phyloP scores from a whole-genome alignment of 2,888 invertebrate species.

The Pterostichus niger region DNA sequence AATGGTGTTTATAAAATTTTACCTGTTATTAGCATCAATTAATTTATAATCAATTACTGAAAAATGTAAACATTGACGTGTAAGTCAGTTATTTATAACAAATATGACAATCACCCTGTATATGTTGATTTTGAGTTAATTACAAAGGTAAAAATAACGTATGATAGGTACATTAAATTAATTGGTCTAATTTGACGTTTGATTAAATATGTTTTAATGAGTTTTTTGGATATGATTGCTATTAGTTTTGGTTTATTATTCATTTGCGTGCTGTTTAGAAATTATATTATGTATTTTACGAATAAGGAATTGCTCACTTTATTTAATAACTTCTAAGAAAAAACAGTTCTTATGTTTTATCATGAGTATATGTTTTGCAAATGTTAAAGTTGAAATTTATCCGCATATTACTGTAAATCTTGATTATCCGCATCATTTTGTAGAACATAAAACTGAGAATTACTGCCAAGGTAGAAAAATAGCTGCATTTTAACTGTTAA shows the following conservation, averaged over 20 bases:
- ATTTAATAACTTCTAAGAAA: conserved; percentile 15
- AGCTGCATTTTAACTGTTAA: neutral
- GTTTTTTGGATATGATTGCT: neutral
- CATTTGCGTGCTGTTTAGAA: conserved; percentile 2
- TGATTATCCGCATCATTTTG: neutral
- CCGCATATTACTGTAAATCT: neutral
- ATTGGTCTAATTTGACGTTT: conserved; percentile 13
- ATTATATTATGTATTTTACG: conserved; percentile 19
- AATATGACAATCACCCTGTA: too few relatives aligned
- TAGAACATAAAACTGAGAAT: conserved; percentile 4
- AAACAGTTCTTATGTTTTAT: neutral
- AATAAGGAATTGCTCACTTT: conserved; percentile 6
- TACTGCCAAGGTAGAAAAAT: neutral
- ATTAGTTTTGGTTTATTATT: neutral
- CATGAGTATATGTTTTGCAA: neutral
- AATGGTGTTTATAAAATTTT: too few relatives aligned
- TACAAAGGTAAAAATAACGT: neutral
- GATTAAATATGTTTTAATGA: conserved; percentile 10
- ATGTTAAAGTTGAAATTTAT: conserved; percentile 17
- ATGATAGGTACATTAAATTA: neutral
- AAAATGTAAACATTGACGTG: too few relatives aligned
- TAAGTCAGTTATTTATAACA: too few relatives aligned
- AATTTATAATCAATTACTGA: too few relatives aligned
- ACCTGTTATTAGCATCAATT: too few relatives aligned
- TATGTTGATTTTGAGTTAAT: too few relatives aligned